Evolutionary conservation across 2,888 invertebrate species (phyloP), one percentile per base, ranked within the genome.

Genomic region (Leptinotarsa tumamoca): DNA sequence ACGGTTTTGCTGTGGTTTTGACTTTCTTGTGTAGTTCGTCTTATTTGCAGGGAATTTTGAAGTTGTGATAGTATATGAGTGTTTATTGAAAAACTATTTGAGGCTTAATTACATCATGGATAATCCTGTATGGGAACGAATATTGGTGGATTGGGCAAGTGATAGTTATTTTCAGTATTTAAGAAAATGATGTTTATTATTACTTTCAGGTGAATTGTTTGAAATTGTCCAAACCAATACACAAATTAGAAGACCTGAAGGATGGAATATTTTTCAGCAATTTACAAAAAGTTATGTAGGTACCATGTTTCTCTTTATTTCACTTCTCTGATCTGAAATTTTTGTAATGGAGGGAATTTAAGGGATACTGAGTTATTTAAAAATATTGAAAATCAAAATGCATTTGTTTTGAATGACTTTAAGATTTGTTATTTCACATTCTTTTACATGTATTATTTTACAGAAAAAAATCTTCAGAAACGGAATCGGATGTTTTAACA

Each of bases 121-220:
- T n/a, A 73, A 67, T 68, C 67, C 71, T 50, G 18, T 76, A 23
- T 76, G 76, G 76, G 76, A 76, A 71, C 50, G 76, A 50, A 71
- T 73, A 49, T 68, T 76, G 61, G 67, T 76, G 50, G 76, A 76
- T 67, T 76, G 76, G 76, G 76, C 68, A 70, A 67, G 72, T 54
- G 33, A 4, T 52, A 43, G 17, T 21, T 67, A 18, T 72, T 14
- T 69, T 14, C 21, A 4, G 21, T 68, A 50, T n/a, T 68, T 17
- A 50, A n/a, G 51, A 15, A 17, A 43, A 52, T 54, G 14, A 23
- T 63, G 17, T 43, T 58, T 49, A 61, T 27, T 63, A 33, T 61
- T 70, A 68, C 74, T 83, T 85, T 73, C 72, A 88, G 88, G 84
- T 87, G 69, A 88, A 88, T 77, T 88, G 87, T 83, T 83, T 88